Base-by-base conservation (phyloP, 92 coral and sea anemone genomes). In the Porites rus region DNA sequence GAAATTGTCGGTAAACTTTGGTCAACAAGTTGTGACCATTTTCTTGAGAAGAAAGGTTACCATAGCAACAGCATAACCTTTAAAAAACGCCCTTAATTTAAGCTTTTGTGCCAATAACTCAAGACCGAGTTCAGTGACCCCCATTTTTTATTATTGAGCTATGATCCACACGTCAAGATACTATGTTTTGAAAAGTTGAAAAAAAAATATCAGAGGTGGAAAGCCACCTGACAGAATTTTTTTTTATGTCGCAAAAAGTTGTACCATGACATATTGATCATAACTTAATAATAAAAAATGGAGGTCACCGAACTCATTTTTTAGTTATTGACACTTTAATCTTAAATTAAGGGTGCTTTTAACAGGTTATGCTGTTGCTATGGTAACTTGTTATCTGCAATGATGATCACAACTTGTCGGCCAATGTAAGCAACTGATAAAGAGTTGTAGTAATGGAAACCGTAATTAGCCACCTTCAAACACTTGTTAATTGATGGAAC, bases 321-420 rank as follows among this genome's bases (percentile, higher is more conserved):
- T 65, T n/a, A 65, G 19, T 65, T 65, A 19, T 65, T 65, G 70
- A 19, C 70, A 65, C 20, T 65, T 65, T 18, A 65, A 65, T 65
- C 70, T 65, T 65, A 65, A 65, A 65, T 65, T 65, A 65, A 65
- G 70, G 31, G 20, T 65, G 70, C 10, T 65, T 65, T 65, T 65
- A 65, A 9, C 70, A 1, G 70, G 70, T 65, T 65, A 65, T 65
- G 70, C 31, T 65, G 70, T 65, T 19, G 70, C 70, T 65, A 65
- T 65, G 70, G 70, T 65, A 65, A 65, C 70, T 0, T 65, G 18
- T 65, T 65, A 65, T 14, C 31, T 65, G 31, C 5, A 65, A 65
- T 1, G 0, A 16, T 61, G 66, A 65, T 65, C 70, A 19, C 70
- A 65, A 65, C 25, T 65, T 65, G 19, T 65, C 70, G 70, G 16